Percentiles rank a stretch among this genome's conserved stretches.
These are phyloP conservation scores for Pammene aurita DNA, from an alignment of 2,888 invertebrate species.

Conservation along the genomic window DNA sequence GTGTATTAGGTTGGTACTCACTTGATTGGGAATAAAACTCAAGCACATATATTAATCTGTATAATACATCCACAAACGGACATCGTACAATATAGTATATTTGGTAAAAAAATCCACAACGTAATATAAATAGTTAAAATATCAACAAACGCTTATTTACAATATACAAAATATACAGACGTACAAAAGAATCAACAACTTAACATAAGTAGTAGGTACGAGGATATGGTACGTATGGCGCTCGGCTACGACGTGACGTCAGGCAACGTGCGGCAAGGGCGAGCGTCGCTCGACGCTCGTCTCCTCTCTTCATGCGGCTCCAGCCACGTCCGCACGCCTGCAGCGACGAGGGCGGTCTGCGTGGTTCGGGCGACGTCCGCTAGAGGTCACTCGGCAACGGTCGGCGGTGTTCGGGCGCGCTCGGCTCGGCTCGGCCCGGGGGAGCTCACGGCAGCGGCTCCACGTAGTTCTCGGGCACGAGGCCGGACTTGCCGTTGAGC, in stretches of 20 bases:
- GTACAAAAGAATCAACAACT: constrained; percentile 73
- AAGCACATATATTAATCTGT: constrained; percentile 47
- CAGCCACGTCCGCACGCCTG: too few species aligned
- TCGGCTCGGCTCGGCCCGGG: constrained; percentile 6
- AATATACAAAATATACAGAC: constrained; percentile 79
- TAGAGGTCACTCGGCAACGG: too few species aligned
- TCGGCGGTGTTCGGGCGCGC: too few species aligned
- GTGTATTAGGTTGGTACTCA: too few species aligned
- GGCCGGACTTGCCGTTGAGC: constrained; percentile 94
- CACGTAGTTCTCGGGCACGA: constrained; percentile 98
- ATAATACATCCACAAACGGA: constrained; percentile 51
- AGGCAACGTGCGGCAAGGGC: too few species aligned
- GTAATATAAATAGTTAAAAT: constrained; percentile 81
- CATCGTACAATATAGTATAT: constrained; percentile 62
- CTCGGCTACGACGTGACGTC: constrained; percentile 47
- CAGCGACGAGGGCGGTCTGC: too few species aligned
- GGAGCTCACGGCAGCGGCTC: constrained; percentile 88
- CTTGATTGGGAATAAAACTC: constrained; percentile 21
- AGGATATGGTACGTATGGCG: constrained; percentile 52
- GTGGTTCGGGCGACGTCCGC: too few species aligned
- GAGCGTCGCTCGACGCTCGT: too few species aligned
- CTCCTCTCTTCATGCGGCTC: too few species aligned
- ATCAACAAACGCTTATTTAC: constrained; percentile 80
- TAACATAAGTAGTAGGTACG: constrained; percentile 52
- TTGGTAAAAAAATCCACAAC: constrained; percentile 82